Conservation (phyloP, 2,888 invertebrate genomes). For the Scrobipalpa atriplicella region DNA sequence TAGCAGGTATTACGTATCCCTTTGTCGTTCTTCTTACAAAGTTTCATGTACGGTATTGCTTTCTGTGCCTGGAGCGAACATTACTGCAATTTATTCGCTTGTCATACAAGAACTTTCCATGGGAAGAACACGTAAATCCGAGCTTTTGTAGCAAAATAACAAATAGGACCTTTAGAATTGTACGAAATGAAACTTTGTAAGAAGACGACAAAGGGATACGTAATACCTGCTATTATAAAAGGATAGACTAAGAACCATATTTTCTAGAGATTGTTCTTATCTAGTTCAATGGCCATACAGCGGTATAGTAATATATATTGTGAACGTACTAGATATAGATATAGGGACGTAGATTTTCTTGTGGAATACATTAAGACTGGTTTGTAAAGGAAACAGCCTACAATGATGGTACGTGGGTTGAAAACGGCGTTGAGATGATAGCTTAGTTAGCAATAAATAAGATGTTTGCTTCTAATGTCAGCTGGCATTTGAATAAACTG, state of each 20-base stretch:
- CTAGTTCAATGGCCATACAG: background rate
- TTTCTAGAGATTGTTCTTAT: background rate
- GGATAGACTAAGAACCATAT: background rate
- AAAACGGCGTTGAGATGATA: background rate
- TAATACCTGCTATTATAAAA: constrained; percentile 1
- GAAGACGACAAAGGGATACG: background rate
- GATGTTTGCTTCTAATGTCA: background rate
- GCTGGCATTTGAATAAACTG: background rate
- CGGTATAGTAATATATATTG: background rate
- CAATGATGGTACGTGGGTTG: background rate
- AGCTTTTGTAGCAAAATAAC: constrained; percentile 5
- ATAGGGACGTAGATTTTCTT: background rate
- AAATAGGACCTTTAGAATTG: constrained; percentile 13
- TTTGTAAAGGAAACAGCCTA: background rate
- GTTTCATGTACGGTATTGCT: constrained; percentile 13
- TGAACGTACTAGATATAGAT: background rate
- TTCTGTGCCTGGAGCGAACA: constrained; percentile 10
- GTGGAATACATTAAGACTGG: constrained; percentile 2
- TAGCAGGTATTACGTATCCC: constrained; percentile 1
- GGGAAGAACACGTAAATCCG: constrained; percentile 10
- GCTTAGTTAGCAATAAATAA: constrained; percentile 7
- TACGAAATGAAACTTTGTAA: constrained; percentile 2
- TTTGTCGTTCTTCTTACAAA: constrained; percentile 1
- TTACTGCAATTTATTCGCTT: constrained; percentile 16
- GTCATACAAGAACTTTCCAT: constrained; percentile 13